Base-by-base conservation (phyloP, 2,113 vertebrate species). In the Pongo abelii region DNA sequence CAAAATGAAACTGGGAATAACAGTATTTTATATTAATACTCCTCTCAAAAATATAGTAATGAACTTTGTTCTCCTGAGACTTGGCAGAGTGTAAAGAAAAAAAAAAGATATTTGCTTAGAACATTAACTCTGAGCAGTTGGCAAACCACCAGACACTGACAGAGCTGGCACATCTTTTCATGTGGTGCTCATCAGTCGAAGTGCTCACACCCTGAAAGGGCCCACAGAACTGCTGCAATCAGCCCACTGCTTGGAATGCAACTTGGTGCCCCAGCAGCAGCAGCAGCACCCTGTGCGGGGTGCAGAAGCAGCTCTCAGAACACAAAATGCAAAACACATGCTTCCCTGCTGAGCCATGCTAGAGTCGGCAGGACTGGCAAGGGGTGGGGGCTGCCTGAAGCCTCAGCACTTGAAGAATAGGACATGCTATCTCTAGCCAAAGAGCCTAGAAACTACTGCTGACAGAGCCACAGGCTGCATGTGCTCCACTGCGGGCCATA, bases 211-310 rank as follows among this genome's bases (percentile, higher is more conserved):
- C 48, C 50, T 88, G 27, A 30, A 16, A n/a, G 46, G 7, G 27
- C 57, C 18, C 32, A 78, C 0, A 25, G 61, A 17, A 23, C 64
- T 25, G 6, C 52, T 8, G 0, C 35, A n/a, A 55, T 30, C 27
- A 72, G 43, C 10, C 50, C 4, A 2, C 27, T 43, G 69, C 78
- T 52, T 8, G 1, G 43, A 70, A 67, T 69, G 69, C 32, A 22
- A 61, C n/a, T 18, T 22, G 52, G n/a, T 61, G 5, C 16, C 27
- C 61, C 14, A 14, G 70, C 5, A 38, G 30, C 59, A 55, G 52
- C 23, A 35, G 67, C 2, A 5, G 0, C 1, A 5, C 0, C 5
- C 64, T 7, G 5, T 3, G 40, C 1, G 18, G 14, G 5, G 1
- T 17, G 11, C 23, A 27, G 25, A 84, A 35, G 72, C 32, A 91